Percentiles rank a stretch among this genome's conserved stretches.
Evolutionary conservation across 1,140 invertebrate species (phyloP).

Genomic region (Manduca sexta): DNA sequence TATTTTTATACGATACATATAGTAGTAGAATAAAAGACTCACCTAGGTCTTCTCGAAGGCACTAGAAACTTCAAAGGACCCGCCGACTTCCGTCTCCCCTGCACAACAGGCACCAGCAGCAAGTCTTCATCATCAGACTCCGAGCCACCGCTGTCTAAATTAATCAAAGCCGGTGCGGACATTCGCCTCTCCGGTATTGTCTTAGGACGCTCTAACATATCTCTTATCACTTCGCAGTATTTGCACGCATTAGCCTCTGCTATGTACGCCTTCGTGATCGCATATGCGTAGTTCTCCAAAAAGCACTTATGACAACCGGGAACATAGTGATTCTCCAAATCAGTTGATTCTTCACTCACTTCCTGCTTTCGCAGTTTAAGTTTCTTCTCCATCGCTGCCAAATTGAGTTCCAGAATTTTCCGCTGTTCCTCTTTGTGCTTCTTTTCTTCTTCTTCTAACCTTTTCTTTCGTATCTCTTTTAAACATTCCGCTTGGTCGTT

Average conservation of each 20-base stretch:
- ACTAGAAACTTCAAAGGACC: constrained; percentile 60
- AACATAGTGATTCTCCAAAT: constrained; percentile 51
- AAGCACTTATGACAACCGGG: constrained; percentile 70
- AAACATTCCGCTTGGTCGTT: constrained; percentile 71
- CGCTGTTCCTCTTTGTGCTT: constrained; percentile 32
- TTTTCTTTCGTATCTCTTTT: constrained; percentile 61
- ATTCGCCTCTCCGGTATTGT: constrained; percentile 41
- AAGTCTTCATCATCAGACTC: constrained; percentile 50
- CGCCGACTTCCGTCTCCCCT: constrained; percentile 61
- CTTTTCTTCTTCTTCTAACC: constrained; percentile 55
- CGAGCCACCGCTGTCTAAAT: constrained; percentile 43
- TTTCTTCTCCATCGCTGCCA: constrained; percentile 47
- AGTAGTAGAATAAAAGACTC: constrained; percentile 18
- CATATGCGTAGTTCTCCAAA: constrained; percentile 68
- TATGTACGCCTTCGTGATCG: constrained; percentile 64
- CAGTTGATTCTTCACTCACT: constrained; percentile 66
- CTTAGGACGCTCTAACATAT: constrained; percentile 62
- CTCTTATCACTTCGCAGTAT: constrained; percentile 68
- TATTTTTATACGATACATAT: not conserved
- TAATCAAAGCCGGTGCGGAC: constrained; percentile 58
- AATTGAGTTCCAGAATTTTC: constrained; percentile 26
- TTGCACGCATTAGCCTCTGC: constrained; percentile 60
- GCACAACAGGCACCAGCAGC: constrained; percentile 41
- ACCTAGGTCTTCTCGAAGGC: constrained; percentile 58
- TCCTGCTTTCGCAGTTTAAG: constrained; percentile 48